phyloP scores from a whole-genome alignment of 2,113 vertebrate species.

The Gavialis gangeticus region DNA sequence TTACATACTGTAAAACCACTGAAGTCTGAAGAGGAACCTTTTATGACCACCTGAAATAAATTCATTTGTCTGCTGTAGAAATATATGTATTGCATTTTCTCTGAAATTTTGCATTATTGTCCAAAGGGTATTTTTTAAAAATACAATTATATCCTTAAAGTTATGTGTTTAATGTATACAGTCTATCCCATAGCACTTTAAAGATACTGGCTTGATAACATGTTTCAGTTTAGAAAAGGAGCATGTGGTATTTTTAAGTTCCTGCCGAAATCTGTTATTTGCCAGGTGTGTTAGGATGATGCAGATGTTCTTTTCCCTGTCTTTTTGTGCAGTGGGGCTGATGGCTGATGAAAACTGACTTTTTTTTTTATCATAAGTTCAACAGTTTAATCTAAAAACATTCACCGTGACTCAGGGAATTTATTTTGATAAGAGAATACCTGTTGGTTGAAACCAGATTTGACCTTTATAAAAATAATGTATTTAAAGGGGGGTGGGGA shows the following conservation, averaged over 20 bases:
- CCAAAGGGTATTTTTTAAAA: not conserved
- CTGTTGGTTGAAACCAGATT: constrained; percentile 9
- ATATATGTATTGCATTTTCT: not conserved
- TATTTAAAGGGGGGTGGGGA: not conserved
- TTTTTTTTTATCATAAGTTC: constrained; percentile 58
- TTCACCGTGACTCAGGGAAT: constrained; percentile 34
- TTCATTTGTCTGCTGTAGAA: not conserved
- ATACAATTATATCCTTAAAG: fast-evolving
- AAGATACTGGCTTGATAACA: not conserved
- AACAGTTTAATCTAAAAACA: constrained; percentile 44
- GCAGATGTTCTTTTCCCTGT: constrained; percentile 1
- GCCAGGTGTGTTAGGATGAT: not conserved
- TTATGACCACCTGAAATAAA: not conserved
- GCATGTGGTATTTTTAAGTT: not conserved
- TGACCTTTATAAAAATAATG: constrained; percentile 44
- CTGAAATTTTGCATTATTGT: not conserved
- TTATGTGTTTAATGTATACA: not conserved
- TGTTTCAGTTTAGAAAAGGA: constrained; percentile 36
- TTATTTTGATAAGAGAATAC: constrained; percentile 43
- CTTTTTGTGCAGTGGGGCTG: not conserved
- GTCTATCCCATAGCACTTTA: not conserved
- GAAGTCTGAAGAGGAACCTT: not conserved
- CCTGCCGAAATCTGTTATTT: not conserved
- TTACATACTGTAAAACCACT: not conserved
- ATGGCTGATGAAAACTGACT: constrained; percentile 61